These are phyloP conservation scores for Opisthograptis luteolata DNA, from an alignment of 2,888 invertebrate species.

Conservation along the genomic window DNA sequence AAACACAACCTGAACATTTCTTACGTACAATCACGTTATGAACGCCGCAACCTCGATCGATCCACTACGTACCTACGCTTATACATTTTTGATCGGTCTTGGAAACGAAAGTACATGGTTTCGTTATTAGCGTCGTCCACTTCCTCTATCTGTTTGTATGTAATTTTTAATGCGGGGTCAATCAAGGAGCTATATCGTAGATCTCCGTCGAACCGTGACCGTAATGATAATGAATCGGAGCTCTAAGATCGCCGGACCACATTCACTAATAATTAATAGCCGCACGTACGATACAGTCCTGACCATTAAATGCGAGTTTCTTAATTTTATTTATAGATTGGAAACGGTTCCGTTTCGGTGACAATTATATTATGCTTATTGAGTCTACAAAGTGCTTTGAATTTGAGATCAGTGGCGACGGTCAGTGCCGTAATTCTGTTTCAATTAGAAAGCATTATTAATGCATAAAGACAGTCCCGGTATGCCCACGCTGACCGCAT, in stretches of 20 bases:
- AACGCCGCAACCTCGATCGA: slow-evolving; percentile 70
- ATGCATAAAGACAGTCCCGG: slow-evolving; percentile 78
- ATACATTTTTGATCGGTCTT: slow-evolving; percentile 74
- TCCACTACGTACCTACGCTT: slow-evolving; percentile 54
- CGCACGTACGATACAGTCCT: slow-evolving; percentile 53
- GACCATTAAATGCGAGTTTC: slow-evolving; percentile 54
- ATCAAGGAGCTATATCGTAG: slow-evolving; percentile 82
- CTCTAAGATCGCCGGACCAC: slow-evolving; percentile 80
- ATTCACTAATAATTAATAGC: slow-evolving; percentile 84
- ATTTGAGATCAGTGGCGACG: slow-evolving; percentile 61
- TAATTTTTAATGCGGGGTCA: slow-evolving; percentile 85
- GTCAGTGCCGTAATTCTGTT: slow-evolving; percentile 70
- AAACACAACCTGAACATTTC: slow-evolving; percentile 63
- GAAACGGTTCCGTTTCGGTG: slow-evolving; percentile 3
- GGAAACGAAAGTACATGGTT: slow-evolving; percentile 64
- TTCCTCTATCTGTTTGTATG: slow-evolving; percentile 75
- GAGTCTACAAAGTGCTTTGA: slow-evolving; percentile 47
- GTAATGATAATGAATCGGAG: slow-evolving; percentile 82
- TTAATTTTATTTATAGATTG: slow-evolving; percentile 42
- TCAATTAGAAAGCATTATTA: slow-evolving; percentile 79
- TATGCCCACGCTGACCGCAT: slow-evolving; percentile 65
- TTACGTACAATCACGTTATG: slow-evolving; percentile 69
- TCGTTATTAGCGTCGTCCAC: slow-evolving; percentile 65
- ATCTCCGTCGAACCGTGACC: slow-evolving; percentile 76
- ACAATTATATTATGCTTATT: slow-evolving; percentile 24